Percentiles rank a stretch among this genome's conserved stretches.
These are phyloP conservation scores for Epinotia ramella DNA, from an alignment of 2,888 invertebrate genomes.

Conservation along the genomic window DNA sequence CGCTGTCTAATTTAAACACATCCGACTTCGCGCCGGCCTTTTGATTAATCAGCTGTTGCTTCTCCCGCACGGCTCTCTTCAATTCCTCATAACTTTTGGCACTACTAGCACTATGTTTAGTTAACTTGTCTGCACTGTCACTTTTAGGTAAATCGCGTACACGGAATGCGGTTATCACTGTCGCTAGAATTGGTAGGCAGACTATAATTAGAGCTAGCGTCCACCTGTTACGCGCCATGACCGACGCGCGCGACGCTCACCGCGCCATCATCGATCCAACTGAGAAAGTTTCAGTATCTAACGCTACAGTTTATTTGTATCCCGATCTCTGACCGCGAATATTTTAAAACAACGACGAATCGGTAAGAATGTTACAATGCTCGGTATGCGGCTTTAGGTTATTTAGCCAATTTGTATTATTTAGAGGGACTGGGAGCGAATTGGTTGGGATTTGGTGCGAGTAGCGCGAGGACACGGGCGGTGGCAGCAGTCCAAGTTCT, in stretches of 20 bases:
- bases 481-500: constrained; percentile 79
- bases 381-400: constrained; percentile 55
- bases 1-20: constrained; percentile 59
- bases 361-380: neutral
- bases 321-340: constrained; percentile 60
- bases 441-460: constrained; percentile 87
- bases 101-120: constrained; percentile 74
- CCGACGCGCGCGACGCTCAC: constrained; percentile 75
- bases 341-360: constrained; percentile 25
- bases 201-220: constrained; percentile 81
- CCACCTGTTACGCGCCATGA: constrained; percentile 79
- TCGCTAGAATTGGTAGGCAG: constrained; percentile 76
- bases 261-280: constrained; percentile 78
- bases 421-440: constrained; percentile 72
- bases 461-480: constrained; percentile 85
- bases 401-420: constrained; percentile 60
- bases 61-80: constrained; percentile 67
- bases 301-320: constrained; percentile 71
- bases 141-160: constrained; percentile 78
- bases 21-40: constrained; percentile 59
- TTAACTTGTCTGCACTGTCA: constrained; percentile 65
- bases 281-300: constrained; percentile 65
- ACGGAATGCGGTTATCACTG: constrained; percentile 84
- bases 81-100: constrained; percentile 67
- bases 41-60: constrained; percentile 60